Evolutionary conservation across 2,888 invertebrate species (phyloP).

Genomic region (Cheilosia grossa): DNA sequence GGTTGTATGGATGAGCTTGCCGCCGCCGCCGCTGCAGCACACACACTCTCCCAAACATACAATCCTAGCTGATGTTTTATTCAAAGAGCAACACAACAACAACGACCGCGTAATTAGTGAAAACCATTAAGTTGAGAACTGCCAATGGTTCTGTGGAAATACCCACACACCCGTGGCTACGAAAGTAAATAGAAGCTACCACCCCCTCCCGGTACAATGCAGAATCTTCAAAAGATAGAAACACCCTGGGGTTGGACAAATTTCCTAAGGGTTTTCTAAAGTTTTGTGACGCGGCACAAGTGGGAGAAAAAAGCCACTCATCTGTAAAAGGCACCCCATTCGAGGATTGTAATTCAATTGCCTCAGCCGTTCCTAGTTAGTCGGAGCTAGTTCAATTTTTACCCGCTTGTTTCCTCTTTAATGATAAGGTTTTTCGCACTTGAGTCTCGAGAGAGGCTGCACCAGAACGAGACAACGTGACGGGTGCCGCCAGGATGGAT

Average conservation of each 20-base stretch:
- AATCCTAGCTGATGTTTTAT: background rate
- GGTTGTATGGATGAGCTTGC: constrained; percentile 1
- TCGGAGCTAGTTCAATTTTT: background rate
- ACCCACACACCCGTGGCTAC: background rate
- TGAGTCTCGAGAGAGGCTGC: background rate
- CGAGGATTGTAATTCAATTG: constrained; percentile 39
- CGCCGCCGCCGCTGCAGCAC: background rate
- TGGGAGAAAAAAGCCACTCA: background rate
- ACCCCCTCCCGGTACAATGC: background rate
- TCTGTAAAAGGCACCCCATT: constrained; percentile 15
- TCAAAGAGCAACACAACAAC: background rate
- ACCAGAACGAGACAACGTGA: background rate
- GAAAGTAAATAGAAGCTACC: background rate
- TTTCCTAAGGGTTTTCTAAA: constrained; percentile 15
- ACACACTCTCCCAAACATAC: background rate
- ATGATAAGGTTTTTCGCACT: too few relatives aligned
- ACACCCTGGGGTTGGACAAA: constrained; percentile 8
- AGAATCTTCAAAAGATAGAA: constrained; percentile 25
- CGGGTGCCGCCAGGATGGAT: background rate
- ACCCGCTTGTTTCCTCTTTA: constrained; percentile 8
- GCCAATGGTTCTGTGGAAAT: constrained; percentile 16
- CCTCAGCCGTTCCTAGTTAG: constrained; percentile 11
- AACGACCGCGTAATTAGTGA: constrained; percentile 37
- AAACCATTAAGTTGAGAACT: constrained; percentile 34
- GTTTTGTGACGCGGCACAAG: background rate